Conservation (phyloP, 2,888 invertebrate genomes). For the Leptinotarsa juncta region DNA sequence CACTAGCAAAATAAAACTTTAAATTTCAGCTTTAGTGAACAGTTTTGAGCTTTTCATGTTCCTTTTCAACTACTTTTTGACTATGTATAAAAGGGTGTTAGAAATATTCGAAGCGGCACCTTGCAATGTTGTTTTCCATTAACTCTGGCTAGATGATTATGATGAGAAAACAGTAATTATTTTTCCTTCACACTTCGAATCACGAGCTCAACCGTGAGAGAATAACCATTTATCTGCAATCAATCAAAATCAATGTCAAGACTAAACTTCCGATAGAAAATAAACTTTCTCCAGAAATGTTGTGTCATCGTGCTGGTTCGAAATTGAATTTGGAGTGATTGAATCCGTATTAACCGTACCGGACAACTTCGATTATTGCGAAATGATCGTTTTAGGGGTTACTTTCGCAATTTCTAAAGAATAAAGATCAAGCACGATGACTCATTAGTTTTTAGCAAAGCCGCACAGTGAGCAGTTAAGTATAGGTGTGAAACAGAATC, state of each 20-base stretch:
- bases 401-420: not conserved
- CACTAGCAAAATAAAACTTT: no score
- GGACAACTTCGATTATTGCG: conserved; percentile 2
- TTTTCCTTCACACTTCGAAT: conserved; percentile 20
- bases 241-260: conserved; percentile 19
- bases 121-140: not conserved
- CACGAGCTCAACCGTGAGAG: conserved; percentile 3
- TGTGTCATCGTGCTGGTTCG: not conserved
- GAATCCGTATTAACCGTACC: not conserved
- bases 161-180: conserved; percentile 15
- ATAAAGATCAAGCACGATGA: not conserved
- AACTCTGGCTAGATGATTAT: not conserved
- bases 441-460: not conserved
- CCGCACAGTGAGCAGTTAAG: no score
- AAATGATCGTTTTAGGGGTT: not conserved
- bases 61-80: no score
- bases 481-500: no score
- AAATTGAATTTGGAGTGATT: conserved; percentile 7
- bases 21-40: no score
- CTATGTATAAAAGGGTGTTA: not conserved
- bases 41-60: no score
- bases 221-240: conserved; percentile 14
- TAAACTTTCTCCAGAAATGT: conserved; percentile 13
- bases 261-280: conserved; percentile 17
- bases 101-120: not conserved